phyloP scores from a whole-genome alignment of 2,113 vertebrate species.

The Hyla sarda region DNA sequence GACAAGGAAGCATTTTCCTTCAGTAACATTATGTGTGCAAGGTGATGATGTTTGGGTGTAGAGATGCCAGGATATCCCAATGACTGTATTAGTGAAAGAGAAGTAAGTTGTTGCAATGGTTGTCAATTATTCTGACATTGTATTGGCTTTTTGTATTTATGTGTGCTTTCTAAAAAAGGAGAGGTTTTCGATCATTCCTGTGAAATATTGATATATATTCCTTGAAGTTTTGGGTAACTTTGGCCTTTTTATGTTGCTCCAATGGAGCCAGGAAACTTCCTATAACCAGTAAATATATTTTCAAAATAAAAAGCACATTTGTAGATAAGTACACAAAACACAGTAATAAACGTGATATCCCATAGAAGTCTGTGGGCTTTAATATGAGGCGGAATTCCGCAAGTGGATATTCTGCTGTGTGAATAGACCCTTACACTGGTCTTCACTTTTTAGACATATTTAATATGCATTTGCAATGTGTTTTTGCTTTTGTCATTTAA shows the following conservation, averaged over 20 bases:
- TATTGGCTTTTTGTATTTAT: background rate
- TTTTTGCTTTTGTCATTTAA: too few relatives aligned
- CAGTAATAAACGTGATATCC: too few relatives aligned
- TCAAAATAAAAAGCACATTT: background rate
- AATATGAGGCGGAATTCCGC: too few relatives aligned
- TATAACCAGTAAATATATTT: background rate
- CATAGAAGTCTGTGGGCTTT: too few relatives aligned
- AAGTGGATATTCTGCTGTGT: too few relatives aligned
- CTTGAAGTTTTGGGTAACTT: background rate
- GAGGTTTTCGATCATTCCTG: background rate
- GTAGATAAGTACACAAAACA: too few relatives aligned
- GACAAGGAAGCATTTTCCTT: slow-evolving; percentile 61
- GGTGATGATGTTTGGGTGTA: slow-evolving; percentile 66
- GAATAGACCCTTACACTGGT: too few relatives aligned
- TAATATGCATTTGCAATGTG: too few relatives aligned
- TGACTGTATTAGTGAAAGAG: slow-evolving; percentile 13
- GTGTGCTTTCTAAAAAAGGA: background rate
- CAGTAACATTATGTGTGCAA: slow-evolving; percentile 60
- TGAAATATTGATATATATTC: background rate
- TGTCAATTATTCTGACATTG: background rate
- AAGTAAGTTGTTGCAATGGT: background rate
- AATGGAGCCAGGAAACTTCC: too few relatives aligned
- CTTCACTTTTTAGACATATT: too few relatives aligned
- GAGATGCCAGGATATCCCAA: slow-evolving; percentile 55
- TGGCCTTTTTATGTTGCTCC: background rate